Base-by-base conservation (phyloP, 2,113 vertebrate genomes). In the Nibea albiflora region DNA sequence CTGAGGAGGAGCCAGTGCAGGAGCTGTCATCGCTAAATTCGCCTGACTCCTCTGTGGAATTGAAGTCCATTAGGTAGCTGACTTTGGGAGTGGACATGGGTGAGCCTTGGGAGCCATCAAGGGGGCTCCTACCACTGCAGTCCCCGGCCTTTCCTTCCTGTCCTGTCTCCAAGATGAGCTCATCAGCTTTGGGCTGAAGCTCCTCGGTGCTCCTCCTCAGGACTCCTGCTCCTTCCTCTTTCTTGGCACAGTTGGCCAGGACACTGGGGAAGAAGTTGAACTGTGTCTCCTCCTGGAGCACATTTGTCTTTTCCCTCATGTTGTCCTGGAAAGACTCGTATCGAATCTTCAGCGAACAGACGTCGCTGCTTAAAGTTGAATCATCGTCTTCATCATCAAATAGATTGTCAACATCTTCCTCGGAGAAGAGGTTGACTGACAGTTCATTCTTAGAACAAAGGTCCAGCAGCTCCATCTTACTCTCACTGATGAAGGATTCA, bases 301-400 rank as follows among this genome's bases (percentile, higher is more conserved):
- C 95, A 42, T 96, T 98, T 24, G 97, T 99, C 93, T 99, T 99
- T 91, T 99, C 98, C 89, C 97, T 95, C 94, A 99, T 96, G 11
- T 98, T 99, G 95, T 99, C 98, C 93, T 99, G 98, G 91, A 99
- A 99, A 67, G 98, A 99, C 89, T 99, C 98, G 0, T 99, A 99
- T 53, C 98, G 96, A 89, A 99, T 99, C 95, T 99, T 99, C 77
- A 99, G 94, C 28, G 98, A 99, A 94, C 98, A 99, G 80, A 99
- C 97, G 8, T 99, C 98, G 50, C 97, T 99, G 90, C 98, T 98
- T 85, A 99, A 94, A 58, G 98, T 98, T 28, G 98, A 99, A 62
- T 99, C 97, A 0, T 99, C 98, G 0, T 99, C 98, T 60, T 99
- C 98, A 0, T 99, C 98, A 19, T 99, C 98, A 22, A 99, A 99